Percentiles rank a stretch among this genome's conserved stretches.
Evolutionary conservation across 2,113 vertebrate genomes (phyloP).

Genomic region (Varanus komodoensis): DNA sequence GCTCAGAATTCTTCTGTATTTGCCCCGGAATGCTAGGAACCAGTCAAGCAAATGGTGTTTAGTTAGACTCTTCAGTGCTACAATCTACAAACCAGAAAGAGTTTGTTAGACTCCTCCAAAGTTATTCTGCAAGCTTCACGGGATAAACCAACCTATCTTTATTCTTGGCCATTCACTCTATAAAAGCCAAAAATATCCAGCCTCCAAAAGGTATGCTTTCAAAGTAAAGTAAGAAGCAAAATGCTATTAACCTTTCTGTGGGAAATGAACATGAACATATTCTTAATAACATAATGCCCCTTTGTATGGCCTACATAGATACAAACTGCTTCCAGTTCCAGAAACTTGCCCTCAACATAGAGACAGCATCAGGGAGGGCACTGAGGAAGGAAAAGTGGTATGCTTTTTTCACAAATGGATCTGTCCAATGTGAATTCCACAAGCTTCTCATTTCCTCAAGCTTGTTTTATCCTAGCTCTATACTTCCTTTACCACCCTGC

Average conservation of each 20-base stretch:
- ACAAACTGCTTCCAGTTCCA: no score
- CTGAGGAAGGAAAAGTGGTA: no score
- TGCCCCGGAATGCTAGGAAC: slow-evolving; percentile 84
- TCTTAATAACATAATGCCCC: no score
- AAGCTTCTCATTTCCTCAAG: no score
- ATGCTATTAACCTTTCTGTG: not conserved
- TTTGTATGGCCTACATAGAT: not conserved
- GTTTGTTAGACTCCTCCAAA: not conserved
- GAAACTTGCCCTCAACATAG: no score
- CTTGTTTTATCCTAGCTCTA: no score
- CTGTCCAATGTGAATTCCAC: no score
- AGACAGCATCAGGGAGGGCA: no score
- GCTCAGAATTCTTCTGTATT: slow-evolving; percentile 85
- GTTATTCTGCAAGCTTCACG: not conserved
- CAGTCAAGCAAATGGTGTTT: slow-evolving; percentile 87
- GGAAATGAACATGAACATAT: not conserved
- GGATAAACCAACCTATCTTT: not conserved
- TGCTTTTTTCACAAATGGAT: no score
- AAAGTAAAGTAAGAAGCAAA: not conserved
- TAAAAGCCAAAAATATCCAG: not conserved
- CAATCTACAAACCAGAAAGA: slow-evolving; percentile 80
- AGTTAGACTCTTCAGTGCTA: slow-evolving; percentile 88
- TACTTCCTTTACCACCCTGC: no score
- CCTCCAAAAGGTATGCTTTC: no score
- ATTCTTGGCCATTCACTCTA: not conserved